phyloP scores from a whole-genome alignment of 2,888 invertebrate species.

The Dryomyza anilis region DNA sequence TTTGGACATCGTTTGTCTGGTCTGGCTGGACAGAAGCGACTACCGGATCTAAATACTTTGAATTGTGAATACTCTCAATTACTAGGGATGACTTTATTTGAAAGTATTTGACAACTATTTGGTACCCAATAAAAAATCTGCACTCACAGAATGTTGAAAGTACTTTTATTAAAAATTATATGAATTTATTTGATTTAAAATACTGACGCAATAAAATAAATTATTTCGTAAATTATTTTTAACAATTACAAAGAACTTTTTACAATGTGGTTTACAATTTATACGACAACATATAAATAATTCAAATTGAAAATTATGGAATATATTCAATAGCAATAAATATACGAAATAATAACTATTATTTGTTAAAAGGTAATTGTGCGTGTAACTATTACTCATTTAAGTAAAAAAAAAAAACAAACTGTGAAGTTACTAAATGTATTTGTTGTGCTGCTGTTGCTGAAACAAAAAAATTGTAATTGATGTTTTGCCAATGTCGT shows the following conservation, averaged over 20 bases:
- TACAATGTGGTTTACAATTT: background rate
- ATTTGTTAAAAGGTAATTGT: background rate
- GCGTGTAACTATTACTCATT: background rate
- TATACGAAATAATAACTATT: background rate
- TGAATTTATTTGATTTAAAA: background rate
- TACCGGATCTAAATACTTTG: too few species aligned
- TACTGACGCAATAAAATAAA: background rate
- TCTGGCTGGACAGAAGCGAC: too few species aligned
- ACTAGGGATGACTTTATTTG: too few species aligned
- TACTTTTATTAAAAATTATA: too few species aligned
- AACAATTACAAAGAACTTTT: background rate
- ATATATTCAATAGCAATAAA: background rate
- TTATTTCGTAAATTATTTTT: background rate
- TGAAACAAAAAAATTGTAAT: background rate
- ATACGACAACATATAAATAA: background rate
- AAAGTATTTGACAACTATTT: too few species aligned
- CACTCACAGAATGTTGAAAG: too few species aligned
- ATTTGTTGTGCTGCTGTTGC: background rate
- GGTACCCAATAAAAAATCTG: too few species aligned
- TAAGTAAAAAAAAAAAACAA: too few species aligned
- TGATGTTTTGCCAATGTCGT: constrained; percentile 28
- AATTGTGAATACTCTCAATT: too few species aligned
- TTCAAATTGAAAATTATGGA: background rate
- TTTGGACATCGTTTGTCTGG: too few species aligned
- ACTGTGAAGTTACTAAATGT: background rate